A percentile compares a stretch with the other conserved stretches of the same genome.
These are phyloP conservation scores for Magallana ariakensis DNA, from an alignment of 1,140 invertebrate species.

Conservation along the genomic window DNA sequence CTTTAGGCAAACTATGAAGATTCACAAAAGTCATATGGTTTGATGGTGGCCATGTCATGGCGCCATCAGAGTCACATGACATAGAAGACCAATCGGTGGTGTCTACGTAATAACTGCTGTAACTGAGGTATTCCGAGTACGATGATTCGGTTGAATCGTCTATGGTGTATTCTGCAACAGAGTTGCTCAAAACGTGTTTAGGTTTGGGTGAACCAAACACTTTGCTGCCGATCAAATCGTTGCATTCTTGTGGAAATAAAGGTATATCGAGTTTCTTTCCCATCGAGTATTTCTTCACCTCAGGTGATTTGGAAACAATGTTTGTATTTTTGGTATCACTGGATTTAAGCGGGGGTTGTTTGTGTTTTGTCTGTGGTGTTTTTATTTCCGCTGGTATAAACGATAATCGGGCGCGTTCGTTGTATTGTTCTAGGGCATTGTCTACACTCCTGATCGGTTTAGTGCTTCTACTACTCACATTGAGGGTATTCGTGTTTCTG, in stretches of 20 bases:
- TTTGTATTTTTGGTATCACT: constrained; percentile 34
- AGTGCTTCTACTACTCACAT: constrained; percentile 49
- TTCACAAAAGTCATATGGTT: constrained; percentile 52
- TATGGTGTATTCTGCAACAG: constrained; percentile 48
- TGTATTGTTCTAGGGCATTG: not conserved
- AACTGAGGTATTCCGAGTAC: constrained; percentile 51
- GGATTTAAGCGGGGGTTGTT: not conserved
- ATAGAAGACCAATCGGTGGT: constrained; percentile 55
- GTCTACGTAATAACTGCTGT: constrained; percentile 54
- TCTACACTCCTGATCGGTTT: constrained; percentile 29
- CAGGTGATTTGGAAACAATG: constrained; percentile 23
- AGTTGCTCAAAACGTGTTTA: constrained; percentile 55
- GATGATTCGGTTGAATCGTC: constrained; percentile 35
- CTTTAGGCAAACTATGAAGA: constrained; percentile 54
- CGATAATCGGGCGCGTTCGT: constrained; percentile 7
- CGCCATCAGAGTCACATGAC: constrained; percentile 55
- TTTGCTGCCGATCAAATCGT: constrained; percentile 48
- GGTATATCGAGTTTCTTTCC: constrained; percentile 49
- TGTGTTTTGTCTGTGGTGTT: constrained; percentile 6
- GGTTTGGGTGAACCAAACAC: constrained; percentile 50
- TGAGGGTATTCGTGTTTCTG: constrained; percentile 58
- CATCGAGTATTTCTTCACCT: constrained; percentile 31
- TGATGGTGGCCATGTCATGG: constrained; percentile 54
- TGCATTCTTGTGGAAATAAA: constrained; percentile 59
- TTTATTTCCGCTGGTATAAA: not conserved